Evolutionary conservation across 2,113 vertebrate genomes (phyloP).

Genomic region (Thymallus thymallus): DNA sequence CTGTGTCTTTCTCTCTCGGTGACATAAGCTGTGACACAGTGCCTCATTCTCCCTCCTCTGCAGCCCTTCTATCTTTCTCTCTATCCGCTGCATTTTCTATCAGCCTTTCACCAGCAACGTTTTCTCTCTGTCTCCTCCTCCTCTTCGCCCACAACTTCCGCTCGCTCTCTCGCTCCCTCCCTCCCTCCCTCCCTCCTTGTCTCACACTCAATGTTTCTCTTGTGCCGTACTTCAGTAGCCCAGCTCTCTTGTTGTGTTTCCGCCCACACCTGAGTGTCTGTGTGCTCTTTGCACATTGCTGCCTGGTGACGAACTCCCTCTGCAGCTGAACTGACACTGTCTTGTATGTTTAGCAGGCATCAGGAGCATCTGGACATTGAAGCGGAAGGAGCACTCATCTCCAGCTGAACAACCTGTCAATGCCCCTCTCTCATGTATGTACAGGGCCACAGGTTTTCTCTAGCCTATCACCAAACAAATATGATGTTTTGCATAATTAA

Average conservation of each 20-base stretch:
- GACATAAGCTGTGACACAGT: constrained; percentile 1
- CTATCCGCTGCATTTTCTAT: constrained; percentile 19
- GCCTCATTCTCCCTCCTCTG: constrained; percentile 34
- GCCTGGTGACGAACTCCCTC: neutral
- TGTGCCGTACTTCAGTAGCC: constrained; percentile 6
- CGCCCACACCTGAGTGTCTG: neutral
- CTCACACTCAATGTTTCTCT: neutral
- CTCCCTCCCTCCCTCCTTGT: constrained; percentile 26
- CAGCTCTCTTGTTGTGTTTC: constrained; percentile 16
- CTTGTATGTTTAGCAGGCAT: neutral
- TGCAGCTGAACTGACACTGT: constrained; percentile 10
- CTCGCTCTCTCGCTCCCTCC: constrained; percentile 39
- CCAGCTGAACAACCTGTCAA: too few relatives aligned
- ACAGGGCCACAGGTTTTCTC: too few relatives aligned
- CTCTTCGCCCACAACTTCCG: constrained; percentile 66
- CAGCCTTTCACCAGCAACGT: constrained; percentile 23
- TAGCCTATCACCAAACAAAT: too few relatives aligned
- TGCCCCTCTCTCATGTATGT: too few relatives aligned
- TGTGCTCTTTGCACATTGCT: neutral
- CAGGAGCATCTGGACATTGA: neutral
- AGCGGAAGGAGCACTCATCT: too few relatives aligned
- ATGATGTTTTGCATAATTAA: too few relatives aligned
- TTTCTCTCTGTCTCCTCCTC: constrained; percentile 30
- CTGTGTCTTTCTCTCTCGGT: neutral
- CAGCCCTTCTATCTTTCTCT: constrained; percentile 33